Conservation (phyloP, 2,113 vertebrate genomes). For the Python bivittatus region DNA sequence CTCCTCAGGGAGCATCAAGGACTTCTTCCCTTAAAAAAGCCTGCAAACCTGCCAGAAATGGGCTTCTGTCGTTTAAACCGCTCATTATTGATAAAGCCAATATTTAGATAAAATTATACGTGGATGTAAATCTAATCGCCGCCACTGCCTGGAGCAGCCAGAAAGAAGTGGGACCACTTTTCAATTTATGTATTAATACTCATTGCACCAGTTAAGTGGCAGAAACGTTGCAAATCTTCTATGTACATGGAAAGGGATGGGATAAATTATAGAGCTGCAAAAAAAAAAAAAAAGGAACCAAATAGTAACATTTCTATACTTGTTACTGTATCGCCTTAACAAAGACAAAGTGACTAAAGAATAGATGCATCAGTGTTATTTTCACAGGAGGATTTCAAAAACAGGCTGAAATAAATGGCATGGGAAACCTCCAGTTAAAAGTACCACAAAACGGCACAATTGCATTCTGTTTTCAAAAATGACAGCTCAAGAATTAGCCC, state of each 20-base stretch:
- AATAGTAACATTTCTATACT: background rate
- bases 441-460: background rate
- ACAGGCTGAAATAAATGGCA: background rate
- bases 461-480: too few relatives aligned
- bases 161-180: background rate
- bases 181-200: background rate
- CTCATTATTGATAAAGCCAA: background rate
- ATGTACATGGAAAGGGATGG: background rate
- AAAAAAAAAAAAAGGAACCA: background rate
- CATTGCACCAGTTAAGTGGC: background rate
- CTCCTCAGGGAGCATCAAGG: background rate
- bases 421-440: background rate
- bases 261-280: background rate
- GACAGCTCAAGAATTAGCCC: too few relatives aligned
- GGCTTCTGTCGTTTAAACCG: background rate
- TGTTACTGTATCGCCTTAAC: background rate
- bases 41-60: background rate
- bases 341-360: background rate
- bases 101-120: background rate
- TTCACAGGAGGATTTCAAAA: background rate
- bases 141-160: background rate
- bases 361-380: background rate
- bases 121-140: background rate
- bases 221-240: background rate
- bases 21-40: background rate